Evolutionary conservation across 2,888 invertebrate species (phyloP).

Genomic region (Elmis aenea): DNA sequence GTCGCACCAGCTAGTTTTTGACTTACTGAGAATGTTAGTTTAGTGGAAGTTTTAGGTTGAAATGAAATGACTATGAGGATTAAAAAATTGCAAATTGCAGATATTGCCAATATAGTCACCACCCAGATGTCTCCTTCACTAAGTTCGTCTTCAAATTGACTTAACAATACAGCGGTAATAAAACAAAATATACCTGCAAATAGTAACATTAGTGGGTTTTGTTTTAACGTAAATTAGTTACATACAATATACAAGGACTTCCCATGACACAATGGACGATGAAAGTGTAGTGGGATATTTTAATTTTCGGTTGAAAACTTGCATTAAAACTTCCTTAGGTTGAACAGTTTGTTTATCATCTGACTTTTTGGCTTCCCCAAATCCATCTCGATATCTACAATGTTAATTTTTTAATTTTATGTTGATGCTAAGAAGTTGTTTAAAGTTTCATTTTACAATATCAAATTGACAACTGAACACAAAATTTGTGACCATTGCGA

Average conservation of each 20-base stretch:
- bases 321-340: conserved; percentile 36
- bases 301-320: conserved; percentile 45
- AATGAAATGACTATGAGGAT: conserved; percentile 53
- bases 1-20: too few relatives aligned
- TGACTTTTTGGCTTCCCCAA: conserved; percentile 40
- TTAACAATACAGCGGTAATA: conserved; percentile 38
- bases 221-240: conserved; percentile 3
- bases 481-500: too few relatives aligned
- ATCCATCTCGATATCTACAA: conserved; percentile 45
- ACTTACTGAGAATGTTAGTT: conserved; percentile 59
- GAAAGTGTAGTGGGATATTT: conserved; percentile 48
- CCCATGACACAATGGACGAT: conserved; percentile 46
- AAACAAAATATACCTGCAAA: conserved; percentile 39
- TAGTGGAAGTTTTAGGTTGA: conserved; percentile 59
- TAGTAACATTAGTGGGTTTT: too few relatives aligned
- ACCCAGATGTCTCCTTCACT: conserved; percentile 41
- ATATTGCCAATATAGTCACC: conserved; percentile 36
- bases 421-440: too few relatives aligned
- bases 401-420: too few relatives aligned
- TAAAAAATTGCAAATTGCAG: conserved; percentile 23
- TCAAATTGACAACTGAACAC: too few relatives aligned
- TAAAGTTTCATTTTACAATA: too few relatives aligned
- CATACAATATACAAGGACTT: conserved; percentile 51
- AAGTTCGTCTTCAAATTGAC: conserved; percentile 38
- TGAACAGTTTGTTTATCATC: conserved; percentile 36